Conservation (phyloP, 2,888 invertebrate species). For the Punctoribates punctum region DNA sequence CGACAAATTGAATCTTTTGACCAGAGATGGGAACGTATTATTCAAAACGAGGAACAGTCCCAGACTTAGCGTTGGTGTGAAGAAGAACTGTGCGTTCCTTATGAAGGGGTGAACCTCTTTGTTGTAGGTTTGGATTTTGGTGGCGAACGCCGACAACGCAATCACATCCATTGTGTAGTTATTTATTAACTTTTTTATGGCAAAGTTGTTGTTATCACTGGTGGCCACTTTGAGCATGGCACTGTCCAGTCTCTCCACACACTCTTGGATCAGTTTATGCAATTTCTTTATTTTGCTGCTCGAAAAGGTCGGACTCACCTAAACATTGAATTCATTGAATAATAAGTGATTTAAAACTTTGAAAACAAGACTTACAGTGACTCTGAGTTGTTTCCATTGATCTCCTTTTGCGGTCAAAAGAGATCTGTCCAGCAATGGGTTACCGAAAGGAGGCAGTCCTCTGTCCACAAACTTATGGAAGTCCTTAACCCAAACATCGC, state of each 20-base stretch:
- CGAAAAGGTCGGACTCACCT: conserved; percentile 19
- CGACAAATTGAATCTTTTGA: background rate
- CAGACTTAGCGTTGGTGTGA: background rate
- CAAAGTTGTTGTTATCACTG: background rate
- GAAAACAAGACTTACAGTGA: background rate
- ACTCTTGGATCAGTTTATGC: background rate
- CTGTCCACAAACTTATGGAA: conserved; percentile 43
- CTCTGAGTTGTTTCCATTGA: background rate
- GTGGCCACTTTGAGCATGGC: background rate
- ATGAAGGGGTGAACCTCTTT: background rate
- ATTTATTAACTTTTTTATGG: background rate
- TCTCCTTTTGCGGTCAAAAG: background rate
- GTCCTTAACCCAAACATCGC: conserved; percentile 42
- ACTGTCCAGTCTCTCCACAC: background rate
- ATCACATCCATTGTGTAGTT: conserved; percentile 19
- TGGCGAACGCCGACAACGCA: background rate
- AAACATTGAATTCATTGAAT: background rate
- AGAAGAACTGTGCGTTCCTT: background rate
- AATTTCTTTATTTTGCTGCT: background rate
- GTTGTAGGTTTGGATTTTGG: background rate
- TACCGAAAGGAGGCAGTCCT: background rate
- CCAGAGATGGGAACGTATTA: background rate
- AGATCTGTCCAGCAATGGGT: background rate
- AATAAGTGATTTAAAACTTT: background rate
- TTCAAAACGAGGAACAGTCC: background rate